Evolutionary conservation across 1,140 invertebrate genomes (phyloP).

Genomic region (Anoplolepis gracilipes): DNA sequence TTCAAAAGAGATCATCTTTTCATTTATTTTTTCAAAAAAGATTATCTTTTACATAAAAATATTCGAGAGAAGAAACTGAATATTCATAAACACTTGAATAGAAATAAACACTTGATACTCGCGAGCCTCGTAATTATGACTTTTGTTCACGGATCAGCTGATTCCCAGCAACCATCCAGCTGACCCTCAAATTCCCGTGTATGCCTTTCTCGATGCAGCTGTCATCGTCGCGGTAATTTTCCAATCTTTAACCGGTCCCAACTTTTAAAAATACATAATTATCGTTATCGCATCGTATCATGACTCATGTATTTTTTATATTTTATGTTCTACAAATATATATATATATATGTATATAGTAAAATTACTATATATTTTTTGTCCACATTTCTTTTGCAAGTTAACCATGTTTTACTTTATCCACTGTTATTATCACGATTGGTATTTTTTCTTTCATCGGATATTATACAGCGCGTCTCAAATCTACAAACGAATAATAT

Average conservation of each 20-base stretch:
- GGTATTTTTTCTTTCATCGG: not conserved
- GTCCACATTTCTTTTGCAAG: not conserved
- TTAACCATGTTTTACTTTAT: not conserved
- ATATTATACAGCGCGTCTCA: too few species aligned
- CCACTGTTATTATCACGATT: not conserved
- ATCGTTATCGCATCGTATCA: not conserved
- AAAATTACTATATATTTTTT: not conserved
- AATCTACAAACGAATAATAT: too few species aligned
- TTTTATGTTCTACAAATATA: not conserved
- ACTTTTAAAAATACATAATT: slow-evolving; percentile 9
- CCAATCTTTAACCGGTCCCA: slow-evolving; percentile 43
- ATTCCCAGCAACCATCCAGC: slow-evolving; percentile 67
- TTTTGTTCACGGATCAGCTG: slow-evolving; percentile 65
- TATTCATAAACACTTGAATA: too few species aligned
- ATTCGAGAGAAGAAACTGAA: not conserved
- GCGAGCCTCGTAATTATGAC: slow-evolving; percentile 21
- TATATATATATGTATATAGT: too few species aligned
- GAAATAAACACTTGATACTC: not conserved
- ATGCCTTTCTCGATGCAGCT: slow-evolving; percentile 16
- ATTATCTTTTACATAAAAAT: not conserved
- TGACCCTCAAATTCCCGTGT: slow-evolving; percentile 64
- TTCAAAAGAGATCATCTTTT: too few species aligned
- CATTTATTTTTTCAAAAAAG: not conserved
- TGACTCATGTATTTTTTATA: slow-evolving; percentile 2
- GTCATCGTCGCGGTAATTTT: slow-evolving; percentile 56